Percentiles rank a stretch among this genome's conserved stretches.
Conservation (phyloP, 2,888 invertebrate species). For the Seira ritae region DNA sequence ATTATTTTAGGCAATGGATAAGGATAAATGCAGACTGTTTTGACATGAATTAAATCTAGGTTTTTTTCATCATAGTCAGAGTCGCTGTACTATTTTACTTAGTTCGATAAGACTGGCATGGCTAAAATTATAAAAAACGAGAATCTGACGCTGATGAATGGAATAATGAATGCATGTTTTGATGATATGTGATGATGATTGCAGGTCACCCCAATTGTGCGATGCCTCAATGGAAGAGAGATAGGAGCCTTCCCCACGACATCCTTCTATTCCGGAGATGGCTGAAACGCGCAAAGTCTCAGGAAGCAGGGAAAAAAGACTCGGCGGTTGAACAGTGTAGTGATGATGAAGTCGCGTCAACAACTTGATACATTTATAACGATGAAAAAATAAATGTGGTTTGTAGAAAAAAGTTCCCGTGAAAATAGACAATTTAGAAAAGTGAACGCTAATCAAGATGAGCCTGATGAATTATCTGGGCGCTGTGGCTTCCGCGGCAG, state of each 20-base stretch:
- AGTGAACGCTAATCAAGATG: conserved; percentile 70
- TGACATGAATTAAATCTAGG: too few relatives aligned
- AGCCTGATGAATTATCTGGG: conserved; percentile 75
- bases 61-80: too few relatives aligned
- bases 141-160: too few relatives aligned
- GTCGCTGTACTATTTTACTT: too few relatives aligned
- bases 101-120: too few relatives aligned
- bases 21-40: too few relatives aligned
- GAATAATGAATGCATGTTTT: too few relatives aligned
- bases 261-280: conserved; percentile 28
- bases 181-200: background rate
- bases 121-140: too few relatives aligned
- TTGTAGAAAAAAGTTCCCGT: conserved; percentile 43
- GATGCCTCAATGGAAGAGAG: conserved; percentile 49
- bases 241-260: background rate
- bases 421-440: conserved; percentile 58
- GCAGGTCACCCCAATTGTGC: conserved; percentile 44
- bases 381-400: conserved; percentile 46
- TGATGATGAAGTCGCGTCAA: conserved; percentile 47
- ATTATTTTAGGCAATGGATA: too few relatives aligned
- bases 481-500: conserved; percentile 73
- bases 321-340: conserved; percentile 39
- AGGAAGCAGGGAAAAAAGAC: conserved; percentile 62
- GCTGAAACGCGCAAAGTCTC: conserved; percentile 59
- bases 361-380: conserved; percentile 45